Base-by-base conservation (phyloP, 2,113 vertebrate genomes). In the Morone saxatilis region DNA sequence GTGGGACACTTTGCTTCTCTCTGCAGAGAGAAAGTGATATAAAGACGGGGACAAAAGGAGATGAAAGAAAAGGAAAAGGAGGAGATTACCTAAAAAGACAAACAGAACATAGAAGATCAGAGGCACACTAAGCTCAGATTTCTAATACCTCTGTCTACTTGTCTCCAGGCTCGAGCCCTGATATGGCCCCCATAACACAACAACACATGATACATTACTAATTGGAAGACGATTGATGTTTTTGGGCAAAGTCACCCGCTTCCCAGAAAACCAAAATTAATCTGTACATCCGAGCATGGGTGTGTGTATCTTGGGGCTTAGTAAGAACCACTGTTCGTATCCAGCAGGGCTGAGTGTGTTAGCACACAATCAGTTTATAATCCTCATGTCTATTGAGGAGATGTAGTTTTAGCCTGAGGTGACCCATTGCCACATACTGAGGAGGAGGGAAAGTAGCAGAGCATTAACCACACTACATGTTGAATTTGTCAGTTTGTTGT, bases 171-270 rank as follows among this genome's bases (percentile, higher is more conserved):
- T 70, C 66, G 36, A 70, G 79, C 53, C 76, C 80, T 40, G 82
- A 85, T 86, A 81, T 12, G 62, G 25, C 53, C 84, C 41, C 62
- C 17, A 19, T 2, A 80, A 90, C 76, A 82, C 22, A 84, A 84
- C 75, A 91, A 81, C 86, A 74, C 85, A 83, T 22, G 88, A 93
- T 91, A 90, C 76, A 84, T 93, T 86, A 87, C 91, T 93, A 92
- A 93, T 92, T 91, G 82, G 81, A 83, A 71, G 75, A 79, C 83
- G 86, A 93, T 78, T 72, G 83, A 86, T 59, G 73, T 88, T 89
- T 86, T 86, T 68, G 50, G 9, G 65, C 63, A 75, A 81, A 89
- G 76, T 90, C 89, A 86, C 25, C 78, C 4, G 3, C 77, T 91
- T 90, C 85, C 77, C 61, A 47, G 88, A 92, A 91, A 91, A 87